phyloP scores from a whole-genome alignment of 2,113 vertebrate genomes.

The Gadus chalcogrammus region DNA sequence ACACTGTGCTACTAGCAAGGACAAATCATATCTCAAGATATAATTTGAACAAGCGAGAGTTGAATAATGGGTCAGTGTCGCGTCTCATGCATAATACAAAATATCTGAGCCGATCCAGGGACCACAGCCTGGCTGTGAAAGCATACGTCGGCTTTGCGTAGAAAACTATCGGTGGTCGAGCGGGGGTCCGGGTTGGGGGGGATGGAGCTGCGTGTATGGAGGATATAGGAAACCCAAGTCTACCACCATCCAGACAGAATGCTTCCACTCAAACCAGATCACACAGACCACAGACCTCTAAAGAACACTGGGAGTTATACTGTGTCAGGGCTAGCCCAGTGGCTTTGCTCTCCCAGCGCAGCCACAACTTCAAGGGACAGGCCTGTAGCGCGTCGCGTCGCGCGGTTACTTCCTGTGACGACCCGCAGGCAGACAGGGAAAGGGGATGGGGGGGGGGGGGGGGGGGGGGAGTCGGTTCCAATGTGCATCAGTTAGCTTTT shows the following conservation, averaged over 20 bases:
- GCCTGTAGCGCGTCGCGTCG: slow-evolving; percentile 27
- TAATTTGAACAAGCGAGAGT: slow-evolving; percentile 11
- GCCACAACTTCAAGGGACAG: slow-evolving; percentile 43
- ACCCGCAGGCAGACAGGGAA: background rate
- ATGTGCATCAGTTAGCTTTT: no score
- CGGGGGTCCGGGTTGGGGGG: background rate
- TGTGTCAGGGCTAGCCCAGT: slow-evolving; percentile 35
- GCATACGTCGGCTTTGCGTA: slow-evolving; percentile 40
- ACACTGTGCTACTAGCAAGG: no score
- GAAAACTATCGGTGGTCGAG: slow-evolving; percentile 9
- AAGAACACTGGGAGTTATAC: slow-evolving; percentile 65
- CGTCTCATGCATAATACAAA: slow-evolving; percentile 35
- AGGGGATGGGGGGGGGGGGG: background rate
- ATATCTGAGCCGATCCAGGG: slow-evolving; percentile 25
- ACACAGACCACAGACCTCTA: slow-evolving; percentile 61
- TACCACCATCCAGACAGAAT: slow-evolving; percentile 59
- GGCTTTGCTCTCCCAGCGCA: slow-evolving; percentile 38
- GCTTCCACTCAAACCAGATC: slow-evolving; percentile 66
- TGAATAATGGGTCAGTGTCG: slow-evolving; percentile 26
- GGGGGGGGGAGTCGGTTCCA: background rate
- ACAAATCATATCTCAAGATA: no score
- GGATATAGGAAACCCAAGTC: slow-evolving; percentile 53
- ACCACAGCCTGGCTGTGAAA: slow-evolving; percentile 40
- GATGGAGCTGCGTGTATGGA: slow-evolving; percentile 14
- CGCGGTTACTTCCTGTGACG: slow-evolving; percentile 16